phyloP scores from a whole-genome alignment of 2,888 invertebrate genomes.

The Xanthia icteritia region DNA sequence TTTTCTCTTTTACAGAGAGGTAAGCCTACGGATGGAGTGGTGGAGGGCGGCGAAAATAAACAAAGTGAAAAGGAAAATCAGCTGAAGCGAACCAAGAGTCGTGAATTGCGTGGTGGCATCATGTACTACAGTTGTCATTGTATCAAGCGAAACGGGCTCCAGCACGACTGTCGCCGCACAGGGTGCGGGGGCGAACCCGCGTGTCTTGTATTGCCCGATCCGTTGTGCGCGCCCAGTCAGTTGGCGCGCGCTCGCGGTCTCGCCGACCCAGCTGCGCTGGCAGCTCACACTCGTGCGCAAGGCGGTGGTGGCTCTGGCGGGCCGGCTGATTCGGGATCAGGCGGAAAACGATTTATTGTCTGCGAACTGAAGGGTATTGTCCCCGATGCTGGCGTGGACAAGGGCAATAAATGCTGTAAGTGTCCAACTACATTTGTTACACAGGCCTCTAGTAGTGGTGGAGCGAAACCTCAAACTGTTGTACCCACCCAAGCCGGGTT shows the following conservation, averaged over 20 bases:
- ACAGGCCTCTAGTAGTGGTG: conserved; percentile 46
- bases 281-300: conserved; percentile 76
- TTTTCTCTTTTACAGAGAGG: conserved; percentile 77
- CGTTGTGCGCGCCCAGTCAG: conserved; percentile 89
- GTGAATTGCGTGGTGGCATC: conserved; percentile 89
- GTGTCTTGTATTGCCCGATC: conserved; percentile 89
- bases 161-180: conserved; percentile 90
- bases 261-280: conserved; percentile 82
- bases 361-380: conserved; percentile 85
- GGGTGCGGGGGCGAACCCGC: conserved; percentile 89
- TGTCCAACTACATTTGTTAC: conserved; percentile 69
- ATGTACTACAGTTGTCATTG: conserved; percentile 91
- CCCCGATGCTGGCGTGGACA: conserved; percentile 74
- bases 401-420: conserved; percentile 84
- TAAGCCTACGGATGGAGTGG: conserved; percentile 73
- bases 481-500: conserved; percentile 60
- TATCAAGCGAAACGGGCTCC: conserved; percentile 91
- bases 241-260: conserved; percentile 86
- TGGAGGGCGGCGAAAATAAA: conserved; percentile 83
- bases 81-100: conserved; percentile 86
- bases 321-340: conserved; percentile 66
- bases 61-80: conserved; percentile 85
- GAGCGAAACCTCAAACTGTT: conserved; percentile 46
- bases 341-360: conserved; percentile 85
- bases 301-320: conserved; percentile 71